Evolutionary conservation across 1,140 invertebrate genomes (phyloP), one percentile per base, ranked within the genome.

Genomic region (Philaenus spumarius): DNA sequence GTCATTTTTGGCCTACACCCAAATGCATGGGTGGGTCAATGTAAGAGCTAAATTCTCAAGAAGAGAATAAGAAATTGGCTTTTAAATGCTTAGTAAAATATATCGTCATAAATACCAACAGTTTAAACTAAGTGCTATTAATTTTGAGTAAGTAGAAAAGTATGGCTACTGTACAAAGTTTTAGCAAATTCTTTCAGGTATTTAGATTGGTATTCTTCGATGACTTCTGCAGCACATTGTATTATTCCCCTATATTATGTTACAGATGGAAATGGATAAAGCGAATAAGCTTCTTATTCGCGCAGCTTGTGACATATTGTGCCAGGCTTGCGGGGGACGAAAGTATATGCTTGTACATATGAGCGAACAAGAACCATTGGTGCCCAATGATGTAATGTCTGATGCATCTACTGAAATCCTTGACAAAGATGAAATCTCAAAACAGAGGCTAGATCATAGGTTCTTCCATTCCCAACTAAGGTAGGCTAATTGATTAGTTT

Each of bases 241-340:
- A n/a, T n/a, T n/a, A n/a, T n/a, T n/a, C n/a, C 35, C 24, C 15
- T 45, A 9, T n/a, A 7, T 43, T 56, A 30, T 22, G 47, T 45
- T 58, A 2, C 37, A 68, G 66, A 55, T 62, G 40, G 79, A 82
- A 53, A 66, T 71, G 3, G 82, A 86, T 55, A 82, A 83, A 67
- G 83, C 82, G 69, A 82, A 84, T 71, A 80, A 78, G 66, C 69
- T 89, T 22, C 75, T 93, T 46, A 79, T 88, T 53, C 80, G 84
- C 70, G 89, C 90, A 46, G 77, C 90, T 60, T 80, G 80, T 75
- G 82, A 84, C 65, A 84, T 87, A 53, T 71, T 87, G 60, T 73
- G 73, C 22, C 71, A 73, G 64, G 68, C 73, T 12, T 64, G 63
- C 43, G 65, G 65, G 47, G 59, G 61, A 43, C 76, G 76, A 65